Evolutionary conservation across 2,888 invertebrate genomes (phyloP).

Genomic region (Andrena camellia): DNA sequence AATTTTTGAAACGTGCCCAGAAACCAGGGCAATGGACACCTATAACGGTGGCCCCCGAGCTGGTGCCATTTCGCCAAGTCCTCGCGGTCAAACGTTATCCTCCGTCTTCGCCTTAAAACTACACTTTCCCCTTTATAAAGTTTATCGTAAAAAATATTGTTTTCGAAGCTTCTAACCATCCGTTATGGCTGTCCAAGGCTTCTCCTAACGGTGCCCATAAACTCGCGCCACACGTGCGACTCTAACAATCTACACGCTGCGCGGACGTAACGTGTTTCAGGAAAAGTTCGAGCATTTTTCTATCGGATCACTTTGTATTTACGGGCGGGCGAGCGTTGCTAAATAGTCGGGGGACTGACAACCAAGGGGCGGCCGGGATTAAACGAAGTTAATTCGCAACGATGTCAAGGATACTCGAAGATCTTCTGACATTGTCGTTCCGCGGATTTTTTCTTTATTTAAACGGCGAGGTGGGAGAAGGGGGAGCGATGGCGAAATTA

Average conservation of each 20-base stretch:
- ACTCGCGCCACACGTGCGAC: slow-evolving; percentile 7
- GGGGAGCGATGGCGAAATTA: slow-evolving; percentile 33
- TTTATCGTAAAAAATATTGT: slow-evolving; percentile 25
- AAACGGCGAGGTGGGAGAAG: neutral
- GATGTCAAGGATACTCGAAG: slow-evolving; percentile 50
- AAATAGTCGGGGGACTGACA: slow-evolving; percentile 1
- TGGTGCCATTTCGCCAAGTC: slow-evolving; percentile 13
- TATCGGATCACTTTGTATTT: slow-evolving; percentile 6
- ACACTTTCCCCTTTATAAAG: neutral
- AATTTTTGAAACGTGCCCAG: slow-evolving; percentile 24
- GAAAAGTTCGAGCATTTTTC: neutral
- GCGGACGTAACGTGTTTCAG: neutral
- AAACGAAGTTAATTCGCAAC: slow-evolving; percentile 52
- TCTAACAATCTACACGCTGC: neutral
- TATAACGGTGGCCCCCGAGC: slow-evolving; percentile 19
- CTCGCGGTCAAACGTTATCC: slow-evolving; percentile 24
- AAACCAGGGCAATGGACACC: slow-evolving; percentile 31
- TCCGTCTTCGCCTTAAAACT: slow-evolving; percentile 9
- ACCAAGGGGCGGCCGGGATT: slow-evolving; percentile 23
- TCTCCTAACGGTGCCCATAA: neutral
- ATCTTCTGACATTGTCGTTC: slow-evolving; percentile 45
- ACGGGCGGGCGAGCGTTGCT: neutral
- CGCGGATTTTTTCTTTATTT: slow-evolving; percentile 11
- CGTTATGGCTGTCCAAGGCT: slow-evolving; percentile 9
- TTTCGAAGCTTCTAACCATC: slow-evolving; percentile 18